A percentile compares a stretch with the other conserved stretches of the same genome.
Evolutionary conservation across 2,888 invertebrate species (phyloP).

Genomic region (Mythimna loreyi): DNA sequence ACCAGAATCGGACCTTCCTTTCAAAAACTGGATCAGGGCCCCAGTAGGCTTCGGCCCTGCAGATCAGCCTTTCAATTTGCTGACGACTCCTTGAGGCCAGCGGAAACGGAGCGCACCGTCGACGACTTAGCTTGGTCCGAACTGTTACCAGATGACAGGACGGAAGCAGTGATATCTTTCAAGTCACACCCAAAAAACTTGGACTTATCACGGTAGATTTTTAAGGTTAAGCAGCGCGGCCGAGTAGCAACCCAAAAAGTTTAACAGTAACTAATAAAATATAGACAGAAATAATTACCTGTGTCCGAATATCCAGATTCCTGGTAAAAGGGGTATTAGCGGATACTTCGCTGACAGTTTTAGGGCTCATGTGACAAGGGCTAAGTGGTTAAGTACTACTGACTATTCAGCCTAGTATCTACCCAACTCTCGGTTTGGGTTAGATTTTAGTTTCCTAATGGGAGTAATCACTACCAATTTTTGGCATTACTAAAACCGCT

Average conservation of each 20-base stretch:
- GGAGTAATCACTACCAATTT: not conserved
- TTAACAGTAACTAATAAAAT: not conserved
- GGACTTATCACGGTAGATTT: not conserved
- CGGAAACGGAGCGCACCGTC: no score
- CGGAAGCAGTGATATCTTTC: no score
- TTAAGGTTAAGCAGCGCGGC: no score
- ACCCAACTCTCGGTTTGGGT: conserved; percentile 4
- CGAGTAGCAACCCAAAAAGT: no score
- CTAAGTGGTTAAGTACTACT: not conserved
- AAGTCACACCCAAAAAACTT: no score
- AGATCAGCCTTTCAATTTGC: no score
- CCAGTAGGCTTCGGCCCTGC: no score
- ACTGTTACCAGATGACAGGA: no score
- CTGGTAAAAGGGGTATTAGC: conserved; percentile 9
- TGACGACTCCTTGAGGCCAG: no score
- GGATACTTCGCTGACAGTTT: conserved; percentile 20
- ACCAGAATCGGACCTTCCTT: no score
- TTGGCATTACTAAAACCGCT: not conserved
- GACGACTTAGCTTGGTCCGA: no score
- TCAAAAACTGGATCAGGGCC: no score
- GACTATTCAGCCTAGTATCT: not conserved
- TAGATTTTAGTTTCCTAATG: not conserved
- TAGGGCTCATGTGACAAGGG: conserved; percentile 13
- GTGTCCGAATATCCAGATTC: not conserved
- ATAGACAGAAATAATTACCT: not conserved